Evolutionary conservation across 2,797 vertebrate genomes (phyloP).

Genomic region (Cuniculus paca): DNA sequence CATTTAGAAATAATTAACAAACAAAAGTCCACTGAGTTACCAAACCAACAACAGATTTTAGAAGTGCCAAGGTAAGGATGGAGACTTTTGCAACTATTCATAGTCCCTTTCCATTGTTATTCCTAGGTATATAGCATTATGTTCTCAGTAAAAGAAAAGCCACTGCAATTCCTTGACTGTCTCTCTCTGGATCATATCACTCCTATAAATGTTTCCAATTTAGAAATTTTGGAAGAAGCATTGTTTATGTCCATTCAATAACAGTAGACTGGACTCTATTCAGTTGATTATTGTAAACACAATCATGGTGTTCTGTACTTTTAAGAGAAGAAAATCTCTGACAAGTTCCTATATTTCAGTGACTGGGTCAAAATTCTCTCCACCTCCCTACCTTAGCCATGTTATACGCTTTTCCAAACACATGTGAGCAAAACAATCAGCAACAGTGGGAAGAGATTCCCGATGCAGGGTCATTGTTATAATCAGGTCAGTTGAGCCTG

Average conservation of each 20-base stretch:
- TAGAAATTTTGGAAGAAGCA: neutral
- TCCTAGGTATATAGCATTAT: neutral
- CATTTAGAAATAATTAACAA: neutral
- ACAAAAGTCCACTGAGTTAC: neutral
- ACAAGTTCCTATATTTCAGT: slow-evolving; percentile 68
- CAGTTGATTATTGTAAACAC: neutral
- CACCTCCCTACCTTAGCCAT: neutral
- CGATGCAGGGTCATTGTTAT: slow-evolving; percentile 75
- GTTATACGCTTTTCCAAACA: slow-evolving; percentile 71
- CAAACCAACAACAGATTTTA: neutral
- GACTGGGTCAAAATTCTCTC: slow-evolving; percentile 46
- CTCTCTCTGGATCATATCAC: neutral
- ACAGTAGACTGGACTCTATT: neutral
- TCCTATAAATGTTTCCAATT: neutral
- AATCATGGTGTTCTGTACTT: slow-evolving; percentile 55
- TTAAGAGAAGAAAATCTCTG: slow-evolving; percentile 48
- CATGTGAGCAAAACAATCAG: slow-evolving; percentile 75
- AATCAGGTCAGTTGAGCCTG: slow-evolving; percentile 71
- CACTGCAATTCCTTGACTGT: neutral
- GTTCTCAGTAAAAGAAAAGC: neutral
- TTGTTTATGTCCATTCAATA: neutral
- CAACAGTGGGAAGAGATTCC: slow-evolving; percentile 77
- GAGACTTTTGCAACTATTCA: neutral
- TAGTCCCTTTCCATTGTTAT: neutral
- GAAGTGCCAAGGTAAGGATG: neutral